Evolutionary conservation across 1,140 invertebrate genomes (phyloP), one percentile per base, ranked within the genome.

Genomic region (Zaprionus taronus): DNA sequence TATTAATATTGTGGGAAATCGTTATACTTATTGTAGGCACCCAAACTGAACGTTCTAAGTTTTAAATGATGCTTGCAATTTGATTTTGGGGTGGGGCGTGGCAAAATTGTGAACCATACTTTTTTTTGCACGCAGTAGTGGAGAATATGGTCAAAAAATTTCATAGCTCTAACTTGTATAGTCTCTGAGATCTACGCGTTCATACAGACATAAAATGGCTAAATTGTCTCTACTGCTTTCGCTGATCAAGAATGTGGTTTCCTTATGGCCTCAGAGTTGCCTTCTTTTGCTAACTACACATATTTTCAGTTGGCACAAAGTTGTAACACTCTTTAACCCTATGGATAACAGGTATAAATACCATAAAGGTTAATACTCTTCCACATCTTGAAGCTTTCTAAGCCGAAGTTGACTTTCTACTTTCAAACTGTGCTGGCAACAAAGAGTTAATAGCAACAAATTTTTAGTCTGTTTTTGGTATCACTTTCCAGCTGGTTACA

Each of bases 401-500:
- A 22, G 2, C 3, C 17, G 9, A 49, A 3, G 47, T 20, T 51
- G 47, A 51, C 20, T 56, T 31, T 56, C 5, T 24, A 22, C 51
- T 26, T 49, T 49, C 17, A 20, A 51, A 51, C 47, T 24, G 17
- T 24, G 17, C 22, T 14, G 47, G 20, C 20, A 36, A n/a, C 14
- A 64, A 53, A 53, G 47, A 24, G 47, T 49, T 53, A 53, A 36
- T 20, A 34, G 28, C 17, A 64, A 22, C 28, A 64, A 67, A 44
- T 67, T 31, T 47, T 24, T 22, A 14, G 26, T 44, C 57, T 56
- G 51, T 62, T 57, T 63, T 63, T 36, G 51, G 67, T 64, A 75
- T 70, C 60, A 75, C 12, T 70, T 75, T 69, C 49, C 72, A 41
- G 55, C 26, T 72, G 69, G 53, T 41, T 66, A 72, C 53, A 67